phyloP scores from a whole-genome alignment of 2,797 vertebrate genomes.

The Sebastes minor region DNA sequence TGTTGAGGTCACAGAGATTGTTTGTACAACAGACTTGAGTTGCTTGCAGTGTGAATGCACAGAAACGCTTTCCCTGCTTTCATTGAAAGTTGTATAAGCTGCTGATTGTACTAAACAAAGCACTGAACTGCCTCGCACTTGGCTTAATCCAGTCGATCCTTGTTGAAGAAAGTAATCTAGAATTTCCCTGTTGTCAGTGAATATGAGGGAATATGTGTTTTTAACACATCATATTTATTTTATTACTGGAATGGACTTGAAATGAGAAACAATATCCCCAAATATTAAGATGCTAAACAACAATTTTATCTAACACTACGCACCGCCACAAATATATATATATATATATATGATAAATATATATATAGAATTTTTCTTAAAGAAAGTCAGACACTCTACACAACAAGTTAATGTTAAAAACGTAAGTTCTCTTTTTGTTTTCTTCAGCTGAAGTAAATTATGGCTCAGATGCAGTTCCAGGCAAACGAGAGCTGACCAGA shows the following conservation, averaged over 20 bases:
- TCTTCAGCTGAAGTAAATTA: conserved; percentile 74
- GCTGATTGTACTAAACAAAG: conserved; percentile 54
- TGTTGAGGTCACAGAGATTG: neutral
- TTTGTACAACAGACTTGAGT: conserved; percentile 1
- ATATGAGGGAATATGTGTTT: conserved; percentile 26
- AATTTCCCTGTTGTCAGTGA: conserved; percentile 4
- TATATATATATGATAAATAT: conserved; percentile 50
- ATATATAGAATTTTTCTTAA: conserved; percentile 67
- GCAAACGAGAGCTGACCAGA: conserved; percentile 71
- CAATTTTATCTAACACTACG: conserved; percentile 77
- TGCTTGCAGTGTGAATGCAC: conserved; percentile 27
- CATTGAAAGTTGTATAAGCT: conserved; percentile 10
- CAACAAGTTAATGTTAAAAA: conserved; percentile 70
- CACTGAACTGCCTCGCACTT: conserved; percentile 25
- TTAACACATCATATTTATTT: conserved; percentile 42
- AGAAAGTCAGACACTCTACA: conserved; percentile 78
- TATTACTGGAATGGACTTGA: conserved; percentile 38
- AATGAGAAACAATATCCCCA: conserved; percentile 68
- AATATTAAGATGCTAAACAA: conserved; percentile 73
- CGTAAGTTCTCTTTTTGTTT: conserved; percentile 54
- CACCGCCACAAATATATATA: conserved; percentile 78
- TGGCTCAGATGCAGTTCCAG: conserved; percentile 86
- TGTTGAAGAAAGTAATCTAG: neutral
- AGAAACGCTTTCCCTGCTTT: conserved; percentile 20
- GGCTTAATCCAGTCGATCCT: neutral